A percentile compares a stretch with the other conserved stretches of the same genome.
Evolutionary conservation across 1,140 invertebrate species (phyloP).

Genomic region (Drosophila lacteicornis): DNA sequence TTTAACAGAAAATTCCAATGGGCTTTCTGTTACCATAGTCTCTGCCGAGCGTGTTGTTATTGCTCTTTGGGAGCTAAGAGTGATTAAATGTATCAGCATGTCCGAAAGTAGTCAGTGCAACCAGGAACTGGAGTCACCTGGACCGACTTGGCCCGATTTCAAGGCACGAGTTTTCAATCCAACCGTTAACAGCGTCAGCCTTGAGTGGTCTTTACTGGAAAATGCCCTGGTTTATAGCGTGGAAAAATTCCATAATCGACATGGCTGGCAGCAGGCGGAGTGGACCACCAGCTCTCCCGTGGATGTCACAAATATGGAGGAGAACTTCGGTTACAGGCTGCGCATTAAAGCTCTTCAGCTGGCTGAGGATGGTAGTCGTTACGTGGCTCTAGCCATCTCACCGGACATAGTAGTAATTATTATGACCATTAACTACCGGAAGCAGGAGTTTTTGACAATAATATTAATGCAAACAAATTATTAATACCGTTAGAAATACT

Average conservation of each 20-base stretch:
- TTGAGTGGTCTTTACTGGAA: slow-evolving; percentile 58
- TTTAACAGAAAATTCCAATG: slow-evolving; percentile 6
- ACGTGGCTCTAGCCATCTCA: slow-evolving; percentile 58
- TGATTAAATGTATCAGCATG: not conserved
- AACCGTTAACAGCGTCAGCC: slow-evolving; percentile 57
- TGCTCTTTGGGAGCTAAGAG: not conserved
- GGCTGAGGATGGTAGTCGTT: slow-evolving; percentile 21
- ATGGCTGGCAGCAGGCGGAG: slow-evolving; percentile 69
- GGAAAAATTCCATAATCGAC: slow-evolving; percentile 59
- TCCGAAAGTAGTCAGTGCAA: not conserved
- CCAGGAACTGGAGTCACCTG: slow-evolving; percentile 11
- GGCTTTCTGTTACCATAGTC: slow-evolving; percentile 3
- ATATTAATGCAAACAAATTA: too few species aligned
- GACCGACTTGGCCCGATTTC: slow-evolving; percentile 50
- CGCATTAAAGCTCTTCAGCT: slow-evolving; percentile 65
- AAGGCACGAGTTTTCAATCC: slow-evolving; percentile 44
- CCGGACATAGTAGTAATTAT: slow-evolving; percentile 67
- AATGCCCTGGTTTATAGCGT: slow-evolving; percentile 63
- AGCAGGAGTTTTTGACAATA: too few species aligned
- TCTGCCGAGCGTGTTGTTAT: not conserved
- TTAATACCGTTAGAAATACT: too few species aligned
- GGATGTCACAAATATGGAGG: slow-evolving; percentile 61
- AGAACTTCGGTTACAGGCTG: slow-evolving; percentile 74
- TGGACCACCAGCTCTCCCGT: slow-evolving; percentile 55
- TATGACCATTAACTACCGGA: not conserved